Evolutionary conservation across 2,797 vertebrate genomes (phyloP), one percentile per base, ranked within the genome.

Genomic region (Poecilia wingei): DNA sequence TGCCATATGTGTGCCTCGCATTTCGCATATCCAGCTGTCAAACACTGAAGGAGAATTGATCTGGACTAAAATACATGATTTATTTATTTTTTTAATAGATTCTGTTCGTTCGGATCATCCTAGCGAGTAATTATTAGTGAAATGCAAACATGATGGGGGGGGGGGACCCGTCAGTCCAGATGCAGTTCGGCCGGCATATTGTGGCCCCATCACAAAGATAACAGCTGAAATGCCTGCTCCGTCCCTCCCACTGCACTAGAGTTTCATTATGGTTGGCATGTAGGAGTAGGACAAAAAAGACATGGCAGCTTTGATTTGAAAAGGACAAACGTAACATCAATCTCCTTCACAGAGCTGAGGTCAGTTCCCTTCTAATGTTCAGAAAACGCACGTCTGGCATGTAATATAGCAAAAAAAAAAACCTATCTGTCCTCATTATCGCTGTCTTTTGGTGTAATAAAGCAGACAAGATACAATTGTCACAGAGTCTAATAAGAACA

Each of bases 391-490:
- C 69, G 78, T 85, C 83, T 89, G 89, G 74, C 81, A 86, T 77
- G 69, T 94, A 85, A 84, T 84, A 92, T 88, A 93, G 83, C 82
- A 86, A 25, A 25, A 25, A 9, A 25, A 51, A 22, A 53, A 25
- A 22, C 78, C 87, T 79, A 85, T 86, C 84, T 85, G 84, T 80
- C 88, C 86, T 88, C 76, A 90, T 93, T 93, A 93, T 85, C 77
- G 47, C 76, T 57, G 82, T 66, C 87, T 92, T 53, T 91, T 92
- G 89, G 85, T 92, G 86, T 89, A 91, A 94, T 91, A 78, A 92
- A 88, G 88, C 82, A 75, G 86, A 91, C 88, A 91, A 87, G 87
- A 93, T 91, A 91, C 92, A 84, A 89, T 89, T 88, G 89, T 92
- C 84, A 90, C 85, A 78, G 73, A 78, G 82, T 85, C 88, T 91